These are phyloP conservation scores for Dipus sagitta DNA, from an alignment of 2,797 vertebrate genomes.

Conservation along the genomic window DNA sequence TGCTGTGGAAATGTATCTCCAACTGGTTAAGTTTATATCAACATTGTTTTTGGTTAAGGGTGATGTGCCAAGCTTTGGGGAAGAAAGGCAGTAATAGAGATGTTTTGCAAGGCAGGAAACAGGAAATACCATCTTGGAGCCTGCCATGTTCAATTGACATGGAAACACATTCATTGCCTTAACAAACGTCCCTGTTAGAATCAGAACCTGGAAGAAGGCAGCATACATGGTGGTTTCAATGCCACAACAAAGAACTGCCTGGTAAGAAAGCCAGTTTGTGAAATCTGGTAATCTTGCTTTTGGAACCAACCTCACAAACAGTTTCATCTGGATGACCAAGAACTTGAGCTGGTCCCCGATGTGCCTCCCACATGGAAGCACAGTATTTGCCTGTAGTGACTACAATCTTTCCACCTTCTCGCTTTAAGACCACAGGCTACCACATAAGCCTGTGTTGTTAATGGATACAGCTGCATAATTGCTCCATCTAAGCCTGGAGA, in stretches of 20 bases:
- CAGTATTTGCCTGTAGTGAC: not conserved
- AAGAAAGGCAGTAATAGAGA: constrained; percentile 5
- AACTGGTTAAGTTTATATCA: constrained; percentile 56
- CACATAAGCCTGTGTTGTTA: constrained; percentile 57
- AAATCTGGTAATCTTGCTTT: not conserved
- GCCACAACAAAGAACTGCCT: not conserved
- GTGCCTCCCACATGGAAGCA: not conserved
- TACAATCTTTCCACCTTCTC: not conserved
- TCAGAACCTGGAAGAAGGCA: not conserved
- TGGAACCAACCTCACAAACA: not conserved
- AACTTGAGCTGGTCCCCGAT: not conserved
- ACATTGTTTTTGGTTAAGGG: constrained; percentile 4
- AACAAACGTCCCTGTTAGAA: not conserved
- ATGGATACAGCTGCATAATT: constrained; percentile 63
- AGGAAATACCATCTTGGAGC: constrained; percentile 54
- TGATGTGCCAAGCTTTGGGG: not conserved
- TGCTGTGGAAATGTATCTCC: constrained; percentile 27
- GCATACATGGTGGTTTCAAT: not conserved
- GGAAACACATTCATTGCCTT: not conserved
- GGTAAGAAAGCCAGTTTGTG: not conserved
- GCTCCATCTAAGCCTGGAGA: constrained; percentile 54
- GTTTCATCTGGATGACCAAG: constrained; percentile 12
- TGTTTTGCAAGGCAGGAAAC: constrained; percentile 54
- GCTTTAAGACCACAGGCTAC: constrained; percentile 37
- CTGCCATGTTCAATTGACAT: not conserved